phyloP scores from a whole-genome alignment of 1,140 invertebrate species.

The Asbolus verrucosus region DNA sequence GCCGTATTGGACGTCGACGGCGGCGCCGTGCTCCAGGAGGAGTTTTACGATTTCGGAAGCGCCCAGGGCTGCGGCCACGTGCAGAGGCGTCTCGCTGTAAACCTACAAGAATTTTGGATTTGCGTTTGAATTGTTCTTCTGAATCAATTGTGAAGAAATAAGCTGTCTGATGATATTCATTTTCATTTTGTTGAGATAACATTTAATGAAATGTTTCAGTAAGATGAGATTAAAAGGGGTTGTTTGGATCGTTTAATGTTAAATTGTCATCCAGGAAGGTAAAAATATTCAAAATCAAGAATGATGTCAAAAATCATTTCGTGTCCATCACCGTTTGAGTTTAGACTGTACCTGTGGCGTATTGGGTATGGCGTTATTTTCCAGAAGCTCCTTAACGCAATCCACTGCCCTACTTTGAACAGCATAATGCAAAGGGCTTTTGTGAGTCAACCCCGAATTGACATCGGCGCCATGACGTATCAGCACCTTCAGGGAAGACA shows the following conservation, averaged over 20 bases:
- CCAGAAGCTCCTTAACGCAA: slow-evolving; percentile 76
- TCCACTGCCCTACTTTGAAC: slow-evolving; percentile 76
- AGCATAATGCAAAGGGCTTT: slow-evolving; percentile 79
- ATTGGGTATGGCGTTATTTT: slow-evolving; percentile 79
- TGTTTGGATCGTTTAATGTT: no score
- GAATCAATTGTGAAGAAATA: no score
- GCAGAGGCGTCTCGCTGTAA: slow-evolving; percentile 85
- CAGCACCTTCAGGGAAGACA: slow-evolving; percentile 71
- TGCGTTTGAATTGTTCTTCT: no score
- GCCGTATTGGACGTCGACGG: slow-evolving; percentile 79
- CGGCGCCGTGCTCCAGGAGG: slow-evolving; percentile 78
- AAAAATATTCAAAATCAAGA: no score
- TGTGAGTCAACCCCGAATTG: slow-evolving; percentile 75
- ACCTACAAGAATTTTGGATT: slow-evolving; percentile 70
- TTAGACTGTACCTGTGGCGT: slow-evolving; percentile 77
- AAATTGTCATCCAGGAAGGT: no score
- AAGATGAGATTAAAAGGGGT: no score
- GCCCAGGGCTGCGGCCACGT: slow-evolving; percentile 82
- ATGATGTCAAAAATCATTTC: no score
- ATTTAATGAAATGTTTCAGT: no score
- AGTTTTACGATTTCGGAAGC: slow-evolving; percentile 75
- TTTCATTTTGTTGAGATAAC: no score
- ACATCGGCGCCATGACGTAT: slow-evolving; percentile 77
- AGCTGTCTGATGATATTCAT: no score
- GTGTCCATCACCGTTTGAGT: not conserved